Evolutionary conservation across 1,140 invertebrate species (phyloP), one percentile per base, ranked within the genome.

Genomic region (Ceratina calcarata): DNA sequence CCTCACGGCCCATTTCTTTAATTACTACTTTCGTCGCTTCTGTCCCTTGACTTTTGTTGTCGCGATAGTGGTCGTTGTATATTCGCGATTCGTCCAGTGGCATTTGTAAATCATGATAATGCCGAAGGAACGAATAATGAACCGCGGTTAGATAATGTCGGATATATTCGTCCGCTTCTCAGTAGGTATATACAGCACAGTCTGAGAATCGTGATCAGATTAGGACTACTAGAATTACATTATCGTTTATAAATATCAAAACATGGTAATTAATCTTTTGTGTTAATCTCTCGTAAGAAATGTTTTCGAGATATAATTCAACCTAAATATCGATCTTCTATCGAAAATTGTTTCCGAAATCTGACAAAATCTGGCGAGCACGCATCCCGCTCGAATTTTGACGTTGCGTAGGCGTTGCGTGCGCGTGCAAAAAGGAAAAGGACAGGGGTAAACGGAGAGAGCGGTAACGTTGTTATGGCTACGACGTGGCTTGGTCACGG

Each of bases 401-500:
- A 15, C 55, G 45, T 4, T 10, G 24, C 15, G 37, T 24, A n/a
- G 49, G 27, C 20, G 3, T 13, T 7, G 51, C 55, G 27, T 78
- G 78, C 53, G 79, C 53, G 58, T 69, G 75, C 49, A 67, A n/a
- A 60, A 49, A 74, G 51, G 55, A 55, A 65, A 73, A 55, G 49
- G 53, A n/a, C 18, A n/a, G 16, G 55, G n/a, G n/a, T 18, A 16
- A 57, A 57, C 45, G 32, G 20, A 57, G 70, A 78, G 22, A 51
- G 55, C 49, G 71, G 61, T 20, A 62, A 32, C 75, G 84, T 91
- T 91, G 91, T 91, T 91, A 91, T 91, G 91, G 89, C 91, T 91
- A 91, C 90, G 84, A 76, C 58, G 65, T 72, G 80, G 70, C 65
- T 76, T 83, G 83, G 80, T 87, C 89, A 86, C 79, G 84, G 78